Base-by-base conservation (phyloP, 2,797 vertebrate species). In the Brachyalestes nurse region DNA sequence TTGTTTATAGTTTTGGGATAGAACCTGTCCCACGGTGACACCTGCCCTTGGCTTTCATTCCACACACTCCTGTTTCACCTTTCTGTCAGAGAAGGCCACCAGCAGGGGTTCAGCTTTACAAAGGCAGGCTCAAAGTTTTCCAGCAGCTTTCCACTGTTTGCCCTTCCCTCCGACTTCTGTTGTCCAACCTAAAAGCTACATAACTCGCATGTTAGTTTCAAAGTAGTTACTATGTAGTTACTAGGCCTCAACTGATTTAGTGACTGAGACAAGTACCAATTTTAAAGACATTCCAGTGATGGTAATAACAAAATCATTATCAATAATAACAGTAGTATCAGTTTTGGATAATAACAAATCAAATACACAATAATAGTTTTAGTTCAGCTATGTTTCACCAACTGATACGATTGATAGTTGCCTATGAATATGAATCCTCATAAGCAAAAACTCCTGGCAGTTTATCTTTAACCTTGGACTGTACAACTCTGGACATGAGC, bases 11-110 rank as follows among this genome's bases (percentile, higher is more conserved):
- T 77, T 55, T 62, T 65, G 38, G 5, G n/a, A 76, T 38, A 76
- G 19, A 75, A 42, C 45, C 38, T 8, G 60, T 78, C 74, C 65
- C 67, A 78, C 23, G 55, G 0, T n/a, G 77, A 86, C 76, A 84
- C 83, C 83, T 81, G 78, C 58, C 67, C 73, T 76, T 76, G 57
- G 79, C 73, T 65, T 84, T 84, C 40, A 69, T 57, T 78, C 65
- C 38, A 5, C 64, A 64, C 34, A 34, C 40, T 45, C 42, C 51
- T 47, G 13, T 65, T 76, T 67, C 40, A 14, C 58, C 51, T 49
- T 80, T 66, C 67, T 62, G 8, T 80, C 76, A 62, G 25, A 69
- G 64, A 61, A 71, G 17, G 61, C 66, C 53, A 79, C 49, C 83
- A 79, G 67, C 72, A 66, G 73, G 81, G 51, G 53, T 73, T 61